Evolutionary conservation across 2,888 invertebrate species (phyloP).

Genomic region (Sthenelais limicola): DNA sequence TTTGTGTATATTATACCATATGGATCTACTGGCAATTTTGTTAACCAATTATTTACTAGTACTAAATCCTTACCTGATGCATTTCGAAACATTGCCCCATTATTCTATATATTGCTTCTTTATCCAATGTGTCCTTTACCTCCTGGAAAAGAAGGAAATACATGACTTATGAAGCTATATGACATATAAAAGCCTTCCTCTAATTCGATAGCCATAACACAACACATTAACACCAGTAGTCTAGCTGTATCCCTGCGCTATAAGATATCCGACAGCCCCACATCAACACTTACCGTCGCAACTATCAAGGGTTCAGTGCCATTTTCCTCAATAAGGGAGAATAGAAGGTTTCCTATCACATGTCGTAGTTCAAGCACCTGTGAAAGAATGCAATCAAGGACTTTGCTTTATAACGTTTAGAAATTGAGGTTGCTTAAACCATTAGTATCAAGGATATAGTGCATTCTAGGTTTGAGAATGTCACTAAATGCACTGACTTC

Average conservation of each 20-base stretch:
- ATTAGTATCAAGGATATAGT: too few relatives aligned
- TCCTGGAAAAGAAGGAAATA: slow-evolving; percentile 56
- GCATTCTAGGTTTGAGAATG: too few relatives aligned
- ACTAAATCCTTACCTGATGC: slow-evolving; percentile 54
- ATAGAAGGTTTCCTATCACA: slow-evolving; percentile 67
- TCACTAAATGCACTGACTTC: too few relatives aligned
- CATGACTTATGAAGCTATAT: neutral
- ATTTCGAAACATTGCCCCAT: slow-evolving; percentile 70
- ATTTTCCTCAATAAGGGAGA: slow-evolving; percentile 71
- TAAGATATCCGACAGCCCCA: neutral
- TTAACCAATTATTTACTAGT: neutral
- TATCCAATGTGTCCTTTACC: slow-evolving; percentile 72
- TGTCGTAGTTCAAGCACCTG: slow-evolving; percentile 59
- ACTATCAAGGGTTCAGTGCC: slow-evolving; percentile 69
- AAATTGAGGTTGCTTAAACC: too few relatives aligned
- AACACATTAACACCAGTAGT: neutral
- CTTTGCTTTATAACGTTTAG: too few relatives aligned
- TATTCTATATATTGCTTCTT: slow-evolving; percentile 67
- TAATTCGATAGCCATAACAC: too few relatives aligned
- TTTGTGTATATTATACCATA: too few relatives aligned
- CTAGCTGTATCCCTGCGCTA: too few relatives aligned
- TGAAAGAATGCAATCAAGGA: too few relatives aligned
- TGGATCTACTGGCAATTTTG: neutral
- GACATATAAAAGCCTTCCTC: too few relatives aligned
- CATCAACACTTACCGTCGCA: slow-evolving; percentile 59